Evolutionary conservation across 2,113 vertebrate genomes (phyloP), one percentile per base, ranked within the genome.

Genomic region (Tiliqua scincoides): DNA sequence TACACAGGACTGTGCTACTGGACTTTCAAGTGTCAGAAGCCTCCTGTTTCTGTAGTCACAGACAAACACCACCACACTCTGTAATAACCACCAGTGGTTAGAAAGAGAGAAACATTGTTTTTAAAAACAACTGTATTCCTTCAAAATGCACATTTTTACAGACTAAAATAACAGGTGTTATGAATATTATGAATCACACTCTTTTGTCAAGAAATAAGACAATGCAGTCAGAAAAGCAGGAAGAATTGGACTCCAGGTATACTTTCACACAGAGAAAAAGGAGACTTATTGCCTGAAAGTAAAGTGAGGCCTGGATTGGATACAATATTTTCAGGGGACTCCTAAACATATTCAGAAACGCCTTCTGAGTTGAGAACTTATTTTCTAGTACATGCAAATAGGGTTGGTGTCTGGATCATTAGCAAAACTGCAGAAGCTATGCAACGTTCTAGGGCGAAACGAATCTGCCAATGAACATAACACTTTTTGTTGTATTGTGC

Each of bases 391-490:
- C 68, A n/a, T 40, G 48, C 65, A 57, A 23, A 35, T 71, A 12
- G 17, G 62, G 3, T 61, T 72, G 30, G 8, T n/a, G 15, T 27
- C 68, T 79, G 17, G 7, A 27, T 83, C 17, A 48, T 1, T 71
- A 62, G 40, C 84, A n/a, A n/a, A 79, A 74, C 35, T 1, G 1
- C 65, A 6, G 0, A 0, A 21, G 43, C 57, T 5, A 23, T 74
- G 18, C 2, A n/a, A 85, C 18, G 1, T 30, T 37, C 87, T 93
- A 97, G 18, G 96, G 96, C 0, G 91, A 96, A 85, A 78, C 95
- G 79, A 95, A 65, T 32, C 94, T 95, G 52, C 96, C 96, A 0
- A 93, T 96, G 79, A 97, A 97, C n/a, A 97, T 94, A 37, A 97
- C 94, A 77, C 40, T 90, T 0, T 94, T 89, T 12, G 92, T 95